Evolutionary conservation across 1,140 invertebrate species (phyloP), one percentile per base, ranked within the genome.

Genomic region (Watersipora subatra): DNA sequence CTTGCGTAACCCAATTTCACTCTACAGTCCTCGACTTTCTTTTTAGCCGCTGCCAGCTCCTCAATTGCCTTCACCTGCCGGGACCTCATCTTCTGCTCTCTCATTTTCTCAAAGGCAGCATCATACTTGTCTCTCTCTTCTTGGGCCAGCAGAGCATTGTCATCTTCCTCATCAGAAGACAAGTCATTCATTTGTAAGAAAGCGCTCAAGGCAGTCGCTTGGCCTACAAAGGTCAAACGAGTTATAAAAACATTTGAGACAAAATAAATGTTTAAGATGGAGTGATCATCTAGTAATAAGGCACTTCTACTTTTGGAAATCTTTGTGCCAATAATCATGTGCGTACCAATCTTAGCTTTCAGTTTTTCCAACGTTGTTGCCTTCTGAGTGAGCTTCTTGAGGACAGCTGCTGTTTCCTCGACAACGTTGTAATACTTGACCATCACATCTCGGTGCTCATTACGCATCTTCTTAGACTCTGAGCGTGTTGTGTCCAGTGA

Each of bases 111-210:
- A 78, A 80, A 80, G 65, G 78, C 76, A 28, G 69, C 70, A 67
- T 80, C 79, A 68, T 78, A 80, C 24, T 79, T 76, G 70, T 80
- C 79, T 67, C 74, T 74, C 63, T 80, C 78, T 63, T 78, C 78
- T 78, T 64, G 26, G 64, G 61, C 63, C 57, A 58, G 28, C 1
- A 64, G 63, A 56, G 24, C 3, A 22, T 59, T 17, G 58, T 78
- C 76, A 56, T 79, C 74, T 28, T 75, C 71, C 24, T 75, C 72
- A 28, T 77, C 75, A 30, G 72, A 68, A 55, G 74, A 70, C 69
- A 78, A 67, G 61, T 78, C 75, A 57, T 75, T 78, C 19, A 80
- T 70, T 30, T 80, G 74, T 3, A 80, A 73, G 61, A 78, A 76
- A 2, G 76, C 76, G 68, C 76, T 72, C 59, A 80, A 68, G 1